Evolutionary conservation across 2,113 vertebrate species (phyloP).

Genomic region (Hippocampus guttulatus): DNA sequence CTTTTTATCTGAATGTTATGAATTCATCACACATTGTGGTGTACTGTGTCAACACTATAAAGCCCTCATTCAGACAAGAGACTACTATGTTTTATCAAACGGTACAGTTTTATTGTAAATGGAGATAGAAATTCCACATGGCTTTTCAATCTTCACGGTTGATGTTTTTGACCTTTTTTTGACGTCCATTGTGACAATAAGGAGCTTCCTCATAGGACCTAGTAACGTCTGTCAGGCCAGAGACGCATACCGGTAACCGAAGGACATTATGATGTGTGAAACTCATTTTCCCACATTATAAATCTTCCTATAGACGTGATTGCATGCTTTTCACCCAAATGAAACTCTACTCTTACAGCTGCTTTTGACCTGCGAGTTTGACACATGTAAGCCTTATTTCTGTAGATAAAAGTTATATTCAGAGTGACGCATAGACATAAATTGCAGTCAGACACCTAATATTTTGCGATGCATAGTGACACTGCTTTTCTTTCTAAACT

Average conservation of each 20-base stretch:
- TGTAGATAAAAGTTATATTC: conserved; percentile 40
- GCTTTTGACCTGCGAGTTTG: conserved; percentile 27
- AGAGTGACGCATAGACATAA: conserved; percentile 26
- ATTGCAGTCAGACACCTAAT: conserved; percentile 2
- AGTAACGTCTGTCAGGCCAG: conserved; percentile 25
- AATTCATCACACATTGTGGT: background rate
- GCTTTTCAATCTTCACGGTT: background rate
- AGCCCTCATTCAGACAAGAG: background rate
- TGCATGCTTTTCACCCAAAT: conserved; percentile 45
- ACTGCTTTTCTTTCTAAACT: background rate
- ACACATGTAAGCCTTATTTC: conserved; percentile 45
- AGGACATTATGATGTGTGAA: conserved; percentile 57
- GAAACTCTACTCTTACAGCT: conserved; percentile 43
- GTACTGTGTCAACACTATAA: background rate
- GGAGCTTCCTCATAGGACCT: conserved; percentile 13
- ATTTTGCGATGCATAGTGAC: background rate
- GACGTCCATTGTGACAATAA: conserved; percentile 46
- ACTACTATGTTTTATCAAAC: background rate
- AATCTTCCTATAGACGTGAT: conserved; percentile 52
- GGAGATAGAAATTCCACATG: background rate
- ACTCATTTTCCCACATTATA: conserved; percentile 50
- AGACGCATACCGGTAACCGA: conserved; percentile 20
- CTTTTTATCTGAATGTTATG: background rate
- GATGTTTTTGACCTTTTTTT: conserved; percentile 17
- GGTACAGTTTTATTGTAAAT: background rate